Base-by-base conservation (phyloP, 2,797 vertebrate species). In the Trematomus bernacchii region DNA sequence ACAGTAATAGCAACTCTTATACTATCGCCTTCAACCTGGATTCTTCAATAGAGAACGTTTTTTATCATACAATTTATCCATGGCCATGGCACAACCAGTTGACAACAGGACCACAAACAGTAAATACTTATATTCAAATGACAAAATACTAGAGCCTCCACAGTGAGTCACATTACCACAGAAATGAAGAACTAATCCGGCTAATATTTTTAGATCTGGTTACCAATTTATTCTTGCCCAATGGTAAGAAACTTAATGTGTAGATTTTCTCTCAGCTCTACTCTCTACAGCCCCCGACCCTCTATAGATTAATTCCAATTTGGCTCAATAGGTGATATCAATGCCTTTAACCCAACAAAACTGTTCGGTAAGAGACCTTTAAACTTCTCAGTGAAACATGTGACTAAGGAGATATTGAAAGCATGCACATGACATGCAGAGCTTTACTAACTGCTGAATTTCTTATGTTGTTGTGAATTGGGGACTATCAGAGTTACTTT, bases 371-470 rank as follows among this genome's bases (percentile, higher is more conserved):
- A 73, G 51, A 71, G 43, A 27, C 4, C 6, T 73, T 65, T 44
- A 8, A 42, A 30, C 46, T 15, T 10, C 65, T 70, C 21, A 19
- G 47, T 43, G 59, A 69, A 71, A 77, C 46, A 23, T 40, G 27
- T 79, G 75, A 85, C 60, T 74, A 12, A 60, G 55, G 66, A 55
- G 48, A 58, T 69, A 64, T 52, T 74, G 43, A 64, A 54, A 55
- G 40, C 30, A 6, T 58, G 65, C 69, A 55, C 65, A 71, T 78
- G 76, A 64, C 74, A 23, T 42, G 37, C 52, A 27, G 61, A 55
- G 68, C 68, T 84, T 61, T n/a, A 74, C 76, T 65, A 67, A 76
- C 67, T 87, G 77, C 81, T 87, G 86, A 85, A 77, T 87, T 85
- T 83, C 76, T 77, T 80, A 77, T 79, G 74, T 30, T 68, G 67